A percentile compares a stretch with the other conserved stretches of the same genome.
Evolutionary conservation across 2,888 invertebrate species (phyloP).

Genomic region (Lochmaea capreae): DNA sequence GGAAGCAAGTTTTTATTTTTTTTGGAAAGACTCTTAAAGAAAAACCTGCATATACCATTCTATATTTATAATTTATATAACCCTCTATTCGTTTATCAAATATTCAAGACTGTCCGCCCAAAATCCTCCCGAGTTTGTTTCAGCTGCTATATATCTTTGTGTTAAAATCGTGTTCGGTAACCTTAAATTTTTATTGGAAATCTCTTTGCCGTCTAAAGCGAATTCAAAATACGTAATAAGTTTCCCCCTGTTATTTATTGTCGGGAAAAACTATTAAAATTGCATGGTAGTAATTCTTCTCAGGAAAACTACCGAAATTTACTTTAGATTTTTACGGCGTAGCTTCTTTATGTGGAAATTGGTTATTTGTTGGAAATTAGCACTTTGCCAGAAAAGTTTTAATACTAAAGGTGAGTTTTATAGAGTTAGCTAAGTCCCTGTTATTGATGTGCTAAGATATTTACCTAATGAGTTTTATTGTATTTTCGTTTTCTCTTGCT

Average conservation of each 20-base stretch:
- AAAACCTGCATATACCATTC: no score
- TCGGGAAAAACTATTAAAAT: conserved; percentile 10
- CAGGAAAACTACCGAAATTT: conserved; percentile 4
- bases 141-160: not conserved
- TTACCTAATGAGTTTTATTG: not conserved
- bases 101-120: not conserved
- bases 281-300: conserved; percentile 10
- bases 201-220: conserved; percentile 11
- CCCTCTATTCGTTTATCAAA: not conserved
- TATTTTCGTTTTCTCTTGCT: no score
- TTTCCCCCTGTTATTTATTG: conserved; percentile 10
- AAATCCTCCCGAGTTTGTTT: not conserved
- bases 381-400: conserved; percentile 4
- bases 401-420: no score
- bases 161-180: not conserved
- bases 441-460: not conserved
- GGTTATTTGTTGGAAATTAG: conserved; percentile 9
- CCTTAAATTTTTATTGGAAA: conserved; percentile 19
- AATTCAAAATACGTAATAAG: conserved; percentile 8
- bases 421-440: not conserved
- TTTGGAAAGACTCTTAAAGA: no score
- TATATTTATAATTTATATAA: no score
- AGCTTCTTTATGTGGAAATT: not conserved
- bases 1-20: no score
- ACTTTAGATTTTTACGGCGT: not conserved